Conservation (phyloP, 1,140 invertebrate species). For the Gerris buenoi region DNA sequence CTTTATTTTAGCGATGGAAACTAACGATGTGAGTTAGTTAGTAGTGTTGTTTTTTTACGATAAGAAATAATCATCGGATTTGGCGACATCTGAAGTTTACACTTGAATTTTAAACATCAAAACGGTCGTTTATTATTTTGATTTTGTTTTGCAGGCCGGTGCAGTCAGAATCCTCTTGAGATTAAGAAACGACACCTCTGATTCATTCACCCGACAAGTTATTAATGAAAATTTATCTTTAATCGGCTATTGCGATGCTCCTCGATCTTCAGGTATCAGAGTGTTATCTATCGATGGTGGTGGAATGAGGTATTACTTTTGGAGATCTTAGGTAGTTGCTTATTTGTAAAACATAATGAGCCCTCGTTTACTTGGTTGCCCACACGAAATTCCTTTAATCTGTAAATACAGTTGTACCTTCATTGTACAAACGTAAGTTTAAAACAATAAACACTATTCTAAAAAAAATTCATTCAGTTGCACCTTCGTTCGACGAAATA, state of each 20-base stretch:
- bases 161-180: constrained; percentile 43
- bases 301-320: constrained; percentile 53
- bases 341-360: too few relatives aligned
- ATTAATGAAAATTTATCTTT: constrained; percentile 50
- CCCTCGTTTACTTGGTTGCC: too few relatives aligned
- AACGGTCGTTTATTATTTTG: not conserved
- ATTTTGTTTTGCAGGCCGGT: constrained; percentile 37
- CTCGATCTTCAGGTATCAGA: constrained; percentile 55
- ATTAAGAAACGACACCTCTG: constrained; percentile 28
- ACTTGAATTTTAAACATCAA: not conserved
- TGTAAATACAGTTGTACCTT: too few relatives aligned
- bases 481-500: too few relatives aligned
- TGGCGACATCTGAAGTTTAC: too few relatives aligned
- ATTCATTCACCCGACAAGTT: constrained; percentile 31
- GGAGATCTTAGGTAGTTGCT: too few relatives aligned
- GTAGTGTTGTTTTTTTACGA: not conserved
- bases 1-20: not conserved
- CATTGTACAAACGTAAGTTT: too few relatives aligned
- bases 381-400: too few relatives aligned
- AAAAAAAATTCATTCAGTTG: too few relatives aligned
- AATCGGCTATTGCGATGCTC: constrained; percentile 54
- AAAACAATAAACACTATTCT: too few relatives aligned
- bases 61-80: not conserved
- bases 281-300: constrained; percentile 82
- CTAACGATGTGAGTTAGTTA: not conserved